Evolutionary conservation across 2,888 invertebrate genomes (phyloP).

Genomic region (Ptychoptera albimana): DNA sequence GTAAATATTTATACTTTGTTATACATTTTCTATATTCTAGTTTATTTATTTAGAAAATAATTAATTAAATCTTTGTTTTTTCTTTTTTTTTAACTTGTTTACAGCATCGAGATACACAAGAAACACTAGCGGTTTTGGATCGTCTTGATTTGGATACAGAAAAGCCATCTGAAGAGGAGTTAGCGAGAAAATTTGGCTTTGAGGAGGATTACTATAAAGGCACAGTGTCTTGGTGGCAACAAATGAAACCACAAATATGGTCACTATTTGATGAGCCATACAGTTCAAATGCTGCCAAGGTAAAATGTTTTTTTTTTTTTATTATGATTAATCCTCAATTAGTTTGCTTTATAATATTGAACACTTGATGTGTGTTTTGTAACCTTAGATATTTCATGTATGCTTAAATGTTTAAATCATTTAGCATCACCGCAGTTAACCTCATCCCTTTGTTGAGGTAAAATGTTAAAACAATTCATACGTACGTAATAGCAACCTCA

Average conservation of each 20-base stretch:
- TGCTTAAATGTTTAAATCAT: neutral
- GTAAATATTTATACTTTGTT: too few species aligned
- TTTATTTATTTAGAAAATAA: too few species aligned
- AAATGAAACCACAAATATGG: conserved; percentile 95
- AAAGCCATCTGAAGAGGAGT: conserved; percentile 93
- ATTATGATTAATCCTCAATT: neutral
- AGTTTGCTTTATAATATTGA: neutral
- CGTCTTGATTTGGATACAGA: conserved; percentile 94
- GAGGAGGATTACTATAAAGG: conserved; percentile 88
- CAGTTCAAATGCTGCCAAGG: conserved; percentile 94
- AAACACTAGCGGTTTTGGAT: conserved; percentile 94
- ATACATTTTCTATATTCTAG: too few species aligned
- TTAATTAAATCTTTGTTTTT: conserved; percentile 3
- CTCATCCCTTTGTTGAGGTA: neutral
- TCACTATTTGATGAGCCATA: conserved; percentile 98
- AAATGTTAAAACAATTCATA: neutral
- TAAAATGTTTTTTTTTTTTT: too few species aligned
- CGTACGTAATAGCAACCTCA: too few species aligned
- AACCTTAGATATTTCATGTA: too few species aligned
- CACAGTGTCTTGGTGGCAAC: conserved; percentile 91
- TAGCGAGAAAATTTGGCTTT: conserved; percentile 93
- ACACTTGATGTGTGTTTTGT: too few species aligned
- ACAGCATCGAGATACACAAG: conserved; percentile 95
- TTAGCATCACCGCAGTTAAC: neutral
- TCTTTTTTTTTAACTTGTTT: conserved; percentile 14